Evolutionary conservation across 1,140 invertebrate species (phyloP), one percentile per base, ranked within the genome.

Genomic region (Pachypsylla venusta): DNA sequence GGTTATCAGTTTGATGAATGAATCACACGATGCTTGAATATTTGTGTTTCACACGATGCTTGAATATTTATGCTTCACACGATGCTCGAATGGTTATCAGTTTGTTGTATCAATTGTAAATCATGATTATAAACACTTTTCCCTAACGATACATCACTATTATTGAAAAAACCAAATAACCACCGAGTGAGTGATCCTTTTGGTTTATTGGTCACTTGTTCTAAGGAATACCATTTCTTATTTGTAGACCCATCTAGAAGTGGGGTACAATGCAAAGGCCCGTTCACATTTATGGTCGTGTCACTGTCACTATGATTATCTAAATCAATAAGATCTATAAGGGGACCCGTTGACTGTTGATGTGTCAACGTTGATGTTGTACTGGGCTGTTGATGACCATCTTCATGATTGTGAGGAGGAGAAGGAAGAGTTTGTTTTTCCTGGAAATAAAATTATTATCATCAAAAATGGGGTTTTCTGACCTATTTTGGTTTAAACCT

Each of bases 151-250:
- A 77, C 74, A 62, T 80, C 77, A 65, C 79, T 82, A 59, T 75
- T 76, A 61, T 77, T 81, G 64, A 86, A 83, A 19, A 87, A 70
- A 57, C 81, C 80, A 16, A 81, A 75, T 25, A 86, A 68, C 81
- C 83, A 86, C 61, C 77, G 77, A 39, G 85, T 4, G 77, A 78
- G 70, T 64, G 56, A 76, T 59, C 65, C 73, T 64, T 68, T 70
- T 65, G 67, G 73, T 65, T 75, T 76, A 20, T 83, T 73, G 62
- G 80, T 78, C 10, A 69, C 64, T 20, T 67, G 65, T 74, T 88
- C 85, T 22, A 87, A 71, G n/a, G 85, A 88, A 63, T 78, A 79
- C 81, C 84, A 88, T 64, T 82, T 77, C 70, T 85, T 85, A 22
- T 78, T 70, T 24, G 72, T 73, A 60, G 75, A 69, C 66, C 77